These are phyloP conservation scores for Semnopithecus entellus DNA, from an alignment of 2,113 vertebrate species.

Conservation along the genomic window DNA sequence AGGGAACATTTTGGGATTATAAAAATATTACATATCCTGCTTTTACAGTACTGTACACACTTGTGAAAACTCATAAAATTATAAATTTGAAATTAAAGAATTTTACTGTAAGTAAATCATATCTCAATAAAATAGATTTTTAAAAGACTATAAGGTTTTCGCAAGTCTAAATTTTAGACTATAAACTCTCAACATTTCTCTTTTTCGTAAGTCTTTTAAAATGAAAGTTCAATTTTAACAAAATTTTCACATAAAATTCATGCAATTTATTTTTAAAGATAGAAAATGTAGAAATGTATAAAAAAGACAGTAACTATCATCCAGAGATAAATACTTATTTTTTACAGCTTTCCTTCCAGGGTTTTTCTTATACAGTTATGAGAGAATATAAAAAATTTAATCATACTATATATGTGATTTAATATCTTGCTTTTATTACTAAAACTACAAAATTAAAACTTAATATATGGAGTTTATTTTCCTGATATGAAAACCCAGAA, in stretches of 20 bases:
- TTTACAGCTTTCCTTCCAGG: neutral
- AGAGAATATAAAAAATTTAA: conserved; percentile 48
- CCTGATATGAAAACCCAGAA: neutral
- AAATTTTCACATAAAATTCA: neutral
- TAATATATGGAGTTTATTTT: conserved; percentile 1
- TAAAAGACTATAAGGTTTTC: neutral
- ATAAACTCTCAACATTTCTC: neutral
- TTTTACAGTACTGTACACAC: neutral
- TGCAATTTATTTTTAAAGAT: conserved; percentile 21
- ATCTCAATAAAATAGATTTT: neutral
- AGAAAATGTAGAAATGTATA: conserved; percentile 33
- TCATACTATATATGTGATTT: conserved; percentile 11
- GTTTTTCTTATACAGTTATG: conserved; percentile 41
- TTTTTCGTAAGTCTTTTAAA: neutral
- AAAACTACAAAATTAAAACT: conserved; percentile 47
- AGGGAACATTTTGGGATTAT: neutral
- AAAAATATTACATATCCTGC: neutral
- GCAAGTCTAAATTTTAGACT: neutral
- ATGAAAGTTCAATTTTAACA: neutral
- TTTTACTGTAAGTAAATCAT: neutral
- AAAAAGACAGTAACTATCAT: neutral
- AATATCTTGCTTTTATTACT: conserved; percentile 53
- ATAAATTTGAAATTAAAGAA: neutral
- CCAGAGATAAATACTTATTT: neutral
- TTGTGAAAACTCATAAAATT: neutral